phyloP scores from a whole-genome alignment of 2,888 invertebrate species.

The Euplagia quadripunctaria region DNA sequence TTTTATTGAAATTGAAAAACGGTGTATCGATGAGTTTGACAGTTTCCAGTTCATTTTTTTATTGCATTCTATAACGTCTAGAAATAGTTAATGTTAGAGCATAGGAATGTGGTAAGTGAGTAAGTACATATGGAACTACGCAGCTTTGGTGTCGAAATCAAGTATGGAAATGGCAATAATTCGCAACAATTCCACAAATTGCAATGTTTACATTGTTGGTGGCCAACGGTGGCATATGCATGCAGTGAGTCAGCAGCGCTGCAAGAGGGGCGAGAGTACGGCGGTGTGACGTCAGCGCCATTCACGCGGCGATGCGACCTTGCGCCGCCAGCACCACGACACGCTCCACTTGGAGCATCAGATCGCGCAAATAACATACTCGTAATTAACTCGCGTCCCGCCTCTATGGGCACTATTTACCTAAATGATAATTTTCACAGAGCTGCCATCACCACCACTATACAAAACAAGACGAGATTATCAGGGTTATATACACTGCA shows the following conservation, averaged over 20 bases:
- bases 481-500: no score
- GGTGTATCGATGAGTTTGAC: no score
- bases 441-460: neutral
- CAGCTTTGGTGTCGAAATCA: neutral
- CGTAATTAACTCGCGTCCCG: no score
- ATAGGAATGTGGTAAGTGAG: no score
- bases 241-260: constrained; percentile 15
- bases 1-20: no score
- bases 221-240: neutral
- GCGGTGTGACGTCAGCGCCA: constrained; percentile 16
- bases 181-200: constrained; percentile 3
- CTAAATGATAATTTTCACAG: neutral
- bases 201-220: constrained; percentile 12
- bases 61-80: no score
- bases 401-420: neutral
- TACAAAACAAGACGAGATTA: no score
- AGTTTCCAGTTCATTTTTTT: no score
- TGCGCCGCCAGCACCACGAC: constrained; percentile 13
- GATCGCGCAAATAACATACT: neutral
- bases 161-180: neutral
- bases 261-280: neutral
- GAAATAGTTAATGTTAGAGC: no score
- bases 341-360: constrained; percentile 8
- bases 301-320: constrained; percentile 18
- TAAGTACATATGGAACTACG: no score